Percentiles rank a stretch among this genome's conserved stretches.
Conservation (phyloP, 2,113 vertebrate species). For the Gnathonemus echidnorhynchus region DNA sequence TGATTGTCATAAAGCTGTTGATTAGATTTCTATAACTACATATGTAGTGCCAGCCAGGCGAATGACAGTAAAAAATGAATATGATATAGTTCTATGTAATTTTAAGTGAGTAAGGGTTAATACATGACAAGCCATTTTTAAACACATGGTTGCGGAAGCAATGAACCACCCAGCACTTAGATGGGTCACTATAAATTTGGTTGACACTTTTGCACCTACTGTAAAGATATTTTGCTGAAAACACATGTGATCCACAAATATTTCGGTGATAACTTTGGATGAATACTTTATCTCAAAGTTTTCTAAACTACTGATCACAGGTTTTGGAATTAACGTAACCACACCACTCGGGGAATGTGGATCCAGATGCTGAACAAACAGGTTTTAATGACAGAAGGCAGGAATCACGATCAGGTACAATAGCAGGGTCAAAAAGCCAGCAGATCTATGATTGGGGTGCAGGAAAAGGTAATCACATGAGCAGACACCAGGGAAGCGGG, state of each 20-base stretch:
- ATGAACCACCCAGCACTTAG: not conserved
- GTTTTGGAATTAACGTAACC: not conserved
- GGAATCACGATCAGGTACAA: not conserved
- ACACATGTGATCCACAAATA: not conserved
- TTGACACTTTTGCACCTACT: not conserved
- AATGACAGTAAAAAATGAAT: not conserved
- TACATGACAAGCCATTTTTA: too few relatives aligned
- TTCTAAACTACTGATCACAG: not conserved
- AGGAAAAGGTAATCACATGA: not conserved
- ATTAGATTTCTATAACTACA: not conserved
- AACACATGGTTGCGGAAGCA: too few relatives aligned
- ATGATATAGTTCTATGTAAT: not conserved
- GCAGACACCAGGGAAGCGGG: too few relatives aligned
- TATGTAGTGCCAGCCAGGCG: not conserved
- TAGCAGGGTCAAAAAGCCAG: not conserved
- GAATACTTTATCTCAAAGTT: not conserved
- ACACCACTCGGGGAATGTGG: too few relatives aligned
- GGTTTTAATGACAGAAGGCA: not conserved
- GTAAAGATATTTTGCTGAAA: not conserved
- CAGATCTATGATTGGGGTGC: not conserved
- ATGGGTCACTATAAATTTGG: not conserved
- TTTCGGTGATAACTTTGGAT: not conserved
- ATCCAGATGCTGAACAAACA: not conserved
- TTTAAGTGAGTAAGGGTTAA: too few relatives aligned
- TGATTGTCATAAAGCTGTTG: not conserved